These are phyloP conservation scores for Leptoteleia sp. DNA, from an alignment of 1,140 invertebrate species.

Conservation along the genomic window DNA sequence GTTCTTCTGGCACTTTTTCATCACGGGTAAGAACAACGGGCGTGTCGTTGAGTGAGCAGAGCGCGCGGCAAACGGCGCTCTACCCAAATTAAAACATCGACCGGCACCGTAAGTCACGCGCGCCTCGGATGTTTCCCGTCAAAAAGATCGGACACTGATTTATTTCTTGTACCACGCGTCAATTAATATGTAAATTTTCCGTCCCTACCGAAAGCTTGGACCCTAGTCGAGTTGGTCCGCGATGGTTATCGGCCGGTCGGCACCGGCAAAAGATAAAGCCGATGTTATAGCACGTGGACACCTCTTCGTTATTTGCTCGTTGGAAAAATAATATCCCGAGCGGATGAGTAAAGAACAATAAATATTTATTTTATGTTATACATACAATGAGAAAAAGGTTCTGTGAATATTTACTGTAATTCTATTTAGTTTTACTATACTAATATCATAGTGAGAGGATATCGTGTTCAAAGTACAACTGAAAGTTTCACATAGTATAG, in stretches of 20 bases:
- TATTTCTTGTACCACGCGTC: conserved; percentile 38
- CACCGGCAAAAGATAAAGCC: conserved; percentile 1
- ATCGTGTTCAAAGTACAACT: too few species aligned
- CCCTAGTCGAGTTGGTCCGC: background rate
- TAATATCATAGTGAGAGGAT: too few species aligned
- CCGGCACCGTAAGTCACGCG: conserved; percentile 33
- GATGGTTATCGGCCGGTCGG: background rate
- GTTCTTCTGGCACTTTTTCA: conserved; percentile 90
- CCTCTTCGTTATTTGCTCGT: too few species aligned
- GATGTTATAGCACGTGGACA: conserved; percentile 9
- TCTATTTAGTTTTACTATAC: too few species aligned
- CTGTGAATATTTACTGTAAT: too few species aligned
- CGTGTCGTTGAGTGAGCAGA: too few species aligned
- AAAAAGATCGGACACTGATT: conserved; percentile 44
- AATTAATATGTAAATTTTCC: conserved; percentile 58
- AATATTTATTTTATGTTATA: too few species aligned
- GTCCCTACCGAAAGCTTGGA: conserved; percentile 34
- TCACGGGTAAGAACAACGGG: conserved; percentile 87
- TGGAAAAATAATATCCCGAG: too few species aligned
- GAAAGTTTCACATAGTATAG: too few species aligned
- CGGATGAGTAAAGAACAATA: too few species aligned
- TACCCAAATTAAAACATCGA: conserved; percentile 35
- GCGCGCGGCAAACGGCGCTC: background rate
- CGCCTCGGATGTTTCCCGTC: conserved; percentile 17
- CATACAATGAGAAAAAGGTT: too few species aligned